Percentiles rank a stretch among this genome's conserved stretches.
These are phyloP conservation scores for Yponomeuta plumbellus DNA, from an alignment of 2,888 invertebrate genomes.

Conservation along the genomic window DNA sequence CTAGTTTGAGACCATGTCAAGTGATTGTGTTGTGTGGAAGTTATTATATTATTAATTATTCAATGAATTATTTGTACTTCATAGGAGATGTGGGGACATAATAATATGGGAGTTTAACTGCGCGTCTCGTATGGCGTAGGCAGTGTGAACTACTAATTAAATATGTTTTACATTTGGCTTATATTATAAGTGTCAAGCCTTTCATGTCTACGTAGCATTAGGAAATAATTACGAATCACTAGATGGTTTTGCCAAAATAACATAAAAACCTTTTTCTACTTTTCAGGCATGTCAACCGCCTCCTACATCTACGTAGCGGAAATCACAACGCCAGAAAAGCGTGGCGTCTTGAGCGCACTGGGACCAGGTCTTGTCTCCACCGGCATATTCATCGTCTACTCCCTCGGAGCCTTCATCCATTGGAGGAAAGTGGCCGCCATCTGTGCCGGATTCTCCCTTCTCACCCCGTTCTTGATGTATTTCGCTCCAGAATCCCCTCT, in stretches of 20 bases:
- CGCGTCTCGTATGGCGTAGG: too few species aligned
- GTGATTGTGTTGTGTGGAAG: too few species aligned
- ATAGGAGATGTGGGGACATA: too few species aligned
- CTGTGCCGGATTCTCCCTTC: constrained; percentile 75
- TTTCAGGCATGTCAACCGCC: constrained; percentile 81
- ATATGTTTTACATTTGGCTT: too few species aligned
- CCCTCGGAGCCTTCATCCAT: constrained; percentile 79
- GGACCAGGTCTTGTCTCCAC: constrained; percentile 84
- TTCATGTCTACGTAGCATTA: too few species aligned
- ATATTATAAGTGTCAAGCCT: too few species aligned
- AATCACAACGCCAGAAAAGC: constrained; percentile 80
- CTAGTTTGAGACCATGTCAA: too few species aligned
- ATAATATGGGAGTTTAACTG: too few species aligned
- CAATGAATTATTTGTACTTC: too few species aligned
- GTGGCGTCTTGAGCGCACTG: constrained; percentile 81
- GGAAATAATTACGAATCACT: too few species aligned
- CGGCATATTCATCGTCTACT: constrained; percentile 83
- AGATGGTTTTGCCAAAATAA: neutral
- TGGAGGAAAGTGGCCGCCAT: constrained; percentile 81
- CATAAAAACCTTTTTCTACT: neutral
- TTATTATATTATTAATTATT: too few species aligned
- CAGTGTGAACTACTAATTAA: too few species aligned
- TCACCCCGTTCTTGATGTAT: constrained; percentile 76
- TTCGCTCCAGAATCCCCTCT: constrained; percentile 83
- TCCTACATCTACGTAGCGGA: constrained; percentile 83